Percentiles rank a stretch among this genome's conserved stretches.
Conservation (phyloP, 2,888 invertebrate species). For the Yponomeuta sedellus region DNA sequence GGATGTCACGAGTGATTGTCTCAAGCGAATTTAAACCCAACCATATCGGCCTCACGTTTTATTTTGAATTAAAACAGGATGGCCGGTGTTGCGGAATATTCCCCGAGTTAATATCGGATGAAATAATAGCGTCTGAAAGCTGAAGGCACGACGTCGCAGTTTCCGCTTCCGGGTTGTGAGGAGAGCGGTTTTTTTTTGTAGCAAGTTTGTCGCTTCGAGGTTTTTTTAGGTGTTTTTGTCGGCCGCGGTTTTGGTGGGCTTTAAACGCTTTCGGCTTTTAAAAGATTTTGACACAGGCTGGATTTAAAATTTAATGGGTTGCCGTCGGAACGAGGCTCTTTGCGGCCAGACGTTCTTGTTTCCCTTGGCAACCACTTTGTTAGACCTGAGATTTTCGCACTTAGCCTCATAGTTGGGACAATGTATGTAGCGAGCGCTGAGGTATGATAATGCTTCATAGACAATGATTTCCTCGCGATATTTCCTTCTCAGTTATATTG, state of each 20-base stretch:
- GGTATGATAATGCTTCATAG: no score
- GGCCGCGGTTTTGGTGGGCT: conserved; percentile 37
- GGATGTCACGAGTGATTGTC: conserved; percentile 2
- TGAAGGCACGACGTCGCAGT: conserved; percentile 51
- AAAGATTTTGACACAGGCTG: conserved; percentile 28
- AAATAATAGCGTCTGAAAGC: conserved; percentile 57
- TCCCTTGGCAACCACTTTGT: background rate
- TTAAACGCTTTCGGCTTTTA: conserved; percentile 33
- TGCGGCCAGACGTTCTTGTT: background rate
- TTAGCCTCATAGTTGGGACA: no score
- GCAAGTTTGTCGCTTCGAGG: conserved; percentile 36
- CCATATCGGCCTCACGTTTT: background rate
- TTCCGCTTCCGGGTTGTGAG: conserved; percentile 46
- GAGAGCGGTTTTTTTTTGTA: conserved; percentile 40
- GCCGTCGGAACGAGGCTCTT: background rate
- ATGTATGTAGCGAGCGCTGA: no score
- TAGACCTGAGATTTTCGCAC: no score
- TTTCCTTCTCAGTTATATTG: no score
- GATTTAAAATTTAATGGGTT: conserved; percentile 14
- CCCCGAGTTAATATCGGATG: conserved; percentile 46
- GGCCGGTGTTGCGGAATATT: conserved; percentile 36
- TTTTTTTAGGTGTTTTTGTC: conserved; percentile 30
- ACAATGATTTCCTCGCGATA: no score
- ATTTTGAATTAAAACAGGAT: conserved; percentile 24
- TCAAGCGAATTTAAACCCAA: conserved; percentile 9